Base-by-base conservation (phyloP, 64 coral and sea anemone species). In the Montipora efflorescens region DNA sequence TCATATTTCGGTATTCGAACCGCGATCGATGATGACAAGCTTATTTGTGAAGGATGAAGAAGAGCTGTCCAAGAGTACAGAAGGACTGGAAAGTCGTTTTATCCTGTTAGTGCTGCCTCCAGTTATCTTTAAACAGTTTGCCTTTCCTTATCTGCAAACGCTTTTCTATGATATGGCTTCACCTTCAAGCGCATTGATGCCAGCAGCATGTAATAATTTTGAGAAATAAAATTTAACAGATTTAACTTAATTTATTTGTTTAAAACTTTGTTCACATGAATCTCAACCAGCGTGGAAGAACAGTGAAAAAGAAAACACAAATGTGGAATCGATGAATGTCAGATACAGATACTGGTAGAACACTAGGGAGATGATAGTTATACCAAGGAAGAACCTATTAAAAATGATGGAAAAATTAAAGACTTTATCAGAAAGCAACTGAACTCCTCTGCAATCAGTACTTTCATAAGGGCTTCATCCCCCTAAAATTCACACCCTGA, bases 211-310 rank as follows among this genome's bases (percentile, higher is more conserved):
- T 28, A 28, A 28, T 28, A 28, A 28, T 8, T 75, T 75, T 75
- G 3, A 75, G 11, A 75, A 75, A 75, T 36, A 2, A 44, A 44
- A 75, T 75, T 28, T 28, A 28, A 28, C 28, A 28, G 28, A 28
- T 28, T 28, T 28, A 28, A 28, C 28, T 28, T 28, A 28, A 1
- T 28, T 28, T 28, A 28, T 28, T 28, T 28, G 28, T 28, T 28
- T 28, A 28, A 28, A 28, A 75, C 20, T 75, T 75, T 75, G 21
- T 75, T 75, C 20, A 75, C 72, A 75, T 75, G 72, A 75, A 75
- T 25, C 21, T 25, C 21, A 75, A 44, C 72, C 20, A 75, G 72
- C 20, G 72, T 9, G 25, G 72, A 75, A 21, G 23, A 75, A 9
- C 43, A 75, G 8, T 14, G 58, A 61, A 61, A 61, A 7, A 44